These are phyloP conservation scores for Hesperia comma DNA, from an alignment of 2,888 invertebrate species.

Conservation along the genomic window DNA sequence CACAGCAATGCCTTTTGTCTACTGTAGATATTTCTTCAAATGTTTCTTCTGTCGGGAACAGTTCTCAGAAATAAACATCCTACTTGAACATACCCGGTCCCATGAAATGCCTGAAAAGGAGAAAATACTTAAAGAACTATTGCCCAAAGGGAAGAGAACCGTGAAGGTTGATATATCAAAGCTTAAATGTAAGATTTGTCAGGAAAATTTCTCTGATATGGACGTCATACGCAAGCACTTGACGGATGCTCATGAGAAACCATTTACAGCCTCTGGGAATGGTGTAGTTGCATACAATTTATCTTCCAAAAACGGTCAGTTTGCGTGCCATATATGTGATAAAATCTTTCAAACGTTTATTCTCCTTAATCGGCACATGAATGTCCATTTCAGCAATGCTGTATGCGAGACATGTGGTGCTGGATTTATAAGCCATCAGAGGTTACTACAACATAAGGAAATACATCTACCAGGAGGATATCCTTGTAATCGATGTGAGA, in stretches of 20 bases:
- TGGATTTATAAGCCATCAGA: conserved; percentile 67
- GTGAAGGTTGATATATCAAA: conserved; percentile 69
- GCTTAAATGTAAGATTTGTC: conserved; percentile 64
- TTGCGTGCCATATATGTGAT: conserved; percentile 62
- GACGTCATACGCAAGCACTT: conserved; percentile 61
- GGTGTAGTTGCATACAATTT: conserved; percentile 66
- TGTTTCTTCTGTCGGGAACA: conserved; percentile 69
- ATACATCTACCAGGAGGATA: conserved; percentile 66
- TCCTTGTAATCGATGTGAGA: conserved; percentile 70
- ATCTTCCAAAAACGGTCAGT: conserved; percentile 56
- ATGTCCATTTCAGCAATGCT: conserved; percentile 69
- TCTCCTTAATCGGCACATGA: conserved; percentile 71
- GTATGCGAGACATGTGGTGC: conserved; percentile 71
- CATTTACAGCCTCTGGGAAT: conserved; percentile 63
- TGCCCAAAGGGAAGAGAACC: conserved; percentile 66
- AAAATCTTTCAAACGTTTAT: conserved; percentile 68
- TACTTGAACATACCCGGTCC: conserved; percentile 56
- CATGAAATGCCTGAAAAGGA: conserved; percentile 58
- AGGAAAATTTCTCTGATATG: conserved; percentile 48
- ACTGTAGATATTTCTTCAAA: conserved; percentile 68
- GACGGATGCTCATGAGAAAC: conserved; percentile 50
- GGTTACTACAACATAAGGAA: conserved; percentile 66
- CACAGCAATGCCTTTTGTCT: conserved; percentile 64
- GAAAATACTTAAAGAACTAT: conserved; percentile 56
- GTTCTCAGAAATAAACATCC: conserved; percentile 56